Evolutionary conservation across 1,140 invertebrate species (phyloP), one percentile per base, ranked within the genome.

Genomic region (Drosophila lini): DNA sequence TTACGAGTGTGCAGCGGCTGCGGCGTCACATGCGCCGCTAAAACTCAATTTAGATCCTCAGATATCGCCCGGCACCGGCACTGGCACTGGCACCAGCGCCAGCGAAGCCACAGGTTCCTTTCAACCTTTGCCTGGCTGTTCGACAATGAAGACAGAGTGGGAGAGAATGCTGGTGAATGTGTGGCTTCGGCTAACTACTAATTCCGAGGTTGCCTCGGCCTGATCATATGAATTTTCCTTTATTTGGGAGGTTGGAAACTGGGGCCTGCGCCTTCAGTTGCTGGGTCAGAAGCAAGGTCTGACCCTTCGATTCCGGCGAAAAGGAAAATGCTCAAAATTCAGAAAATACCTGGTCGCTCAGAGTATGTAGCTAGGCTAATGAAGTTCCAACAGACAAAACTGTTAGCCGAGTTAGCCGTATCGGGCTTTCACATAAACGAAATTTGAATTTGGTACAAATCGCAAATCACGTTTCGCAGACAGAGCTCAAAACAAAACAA

Each of bases 391-490:
- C 31, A 50, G 36, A 52, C 32, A 19, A 15, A 52, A 31, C 41
- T 38, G 40, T 64, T 58, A 42, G 56, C 13, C 11, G 22, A 55
- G 50, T 38, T 58, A 48, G 50, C 16, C 8, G 56, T 40, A 44
- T 25, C 48, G 65, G 52, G 57, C 58, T 70, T 77, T 77, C 57
- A 70, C 52, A 63, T 69, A 58, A 78, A 78, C 47, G 47, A 89
- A 83, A 83, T 86, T 90, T 82, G 81, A 85, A 90, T 90, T 91
- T 91, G 89, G 86, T 82, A 85, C 89, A 85, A 91, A 91, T 90
- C 86, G 80, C 78, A 91, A 91, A 91, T 91, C 89, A 91, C 89
- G 89, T 85, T 91, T 82, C 62, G 58, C 61, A 70, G 67, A 59
- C 68, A 31, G 52, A 44, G 34, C 40, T 36, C 50, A 74, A 80